These are phyloP conservation scores for Aphodius sticticus DNA, from an alignment of 2,888 invertebrate species.

Conservation along the genomic window DNA sequence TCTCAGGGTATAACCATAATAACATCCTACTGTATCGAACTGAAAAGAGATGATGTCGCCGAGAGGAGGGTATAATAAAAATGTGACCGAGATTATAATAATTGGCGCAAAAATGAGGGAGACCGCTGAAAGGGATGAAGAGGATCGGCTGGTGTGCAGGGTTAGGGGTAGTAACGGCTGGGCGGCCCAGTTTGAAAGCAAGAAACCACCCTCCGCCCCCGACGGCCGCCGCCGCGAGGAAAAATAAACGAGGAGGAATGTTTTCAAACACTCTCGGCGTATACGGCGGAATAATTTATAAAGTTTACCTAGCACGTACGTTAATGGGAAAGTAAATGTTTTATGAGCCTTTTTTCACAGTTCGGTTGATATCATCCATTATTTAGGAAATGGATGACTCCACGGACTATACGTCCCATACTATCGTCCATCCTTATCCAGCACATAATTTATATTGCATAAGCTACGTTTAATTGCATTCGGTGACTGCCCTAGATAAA, in stretches of 20 bases:
- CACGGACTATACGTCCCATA: background rate
- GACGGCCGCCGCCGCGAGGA: background rate
- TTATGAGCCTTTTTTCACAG: conserved; percentile 36
- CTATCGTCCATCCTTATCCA: conserved; percentile 6
- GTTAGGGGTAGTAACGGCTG: background rate
- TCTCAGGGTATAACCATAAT: too few species aligned
- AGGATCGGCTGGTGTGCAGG: background rate
- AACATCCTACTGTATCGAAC: too few species aligned
- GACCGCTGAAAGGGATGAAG: background rate
- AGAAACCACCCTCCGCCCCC: background rate
- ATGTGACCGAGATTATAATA: background rate
- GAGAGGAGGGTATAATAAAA: background rate
- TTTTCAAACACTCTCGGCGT: conserved; percentile 29
- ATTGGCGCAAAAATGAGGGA: background rate
- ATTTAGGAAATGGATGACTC: conserved; percentile 27
- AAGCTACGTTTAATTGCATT: conserved; percentile 9
- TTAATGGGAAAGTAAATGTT: conserved; percentile 33
- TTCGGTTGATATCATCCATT: conserved; percentile 34
- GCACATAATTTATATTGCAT: conserved; percentile 29
- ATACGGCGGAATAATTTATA: conserved; percentile 32
- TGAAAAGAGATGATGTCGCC: background rate
- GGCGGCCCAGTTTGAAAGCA: background rate
- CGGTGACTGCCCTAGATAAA: too few species aligned
- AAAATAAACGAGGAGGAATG: conserved; percentile 33
- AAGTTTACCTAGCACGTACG: conserved; percentile 34